phyloP scores from a whole-genome alignment of 23 tunicate species.

The Halocynthia aurantium region DNA sequence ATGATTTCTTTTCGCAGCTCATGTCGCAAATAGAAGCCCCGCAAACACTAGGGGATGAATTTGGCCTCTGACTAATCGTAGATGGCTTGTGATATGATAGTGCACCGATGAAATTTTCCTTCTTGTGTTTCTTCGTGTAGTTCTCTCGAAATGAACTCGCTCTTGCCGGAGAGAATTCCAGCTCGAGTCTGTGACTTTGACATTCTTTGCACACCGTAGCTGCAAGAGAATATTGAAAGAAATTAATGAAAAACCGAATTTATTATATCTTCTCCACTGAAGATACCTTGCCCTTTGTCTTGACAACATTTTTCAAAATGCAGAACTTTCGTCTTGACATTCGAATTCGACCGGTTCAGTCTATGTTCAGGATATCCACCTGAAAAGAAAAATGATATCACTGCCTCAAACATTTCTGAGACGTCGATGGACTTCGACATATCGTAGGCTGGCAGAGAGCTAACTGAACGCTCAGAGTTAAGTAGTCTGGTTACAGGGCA shows the following conservation, averaged over 20 bases:
- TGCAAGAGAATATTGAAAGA: neutral
- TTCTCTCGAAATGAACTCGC: neutral
- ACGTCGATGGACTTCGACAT: too few species aligned
- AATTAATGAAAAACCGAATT: neutral
- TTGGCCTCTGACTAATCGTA: neutral
- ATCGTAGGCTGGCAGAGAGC: too few species aligned
- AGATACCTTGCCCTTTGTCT: conserved; percentile 2
- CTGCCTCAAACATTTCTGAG: too few species aligned
- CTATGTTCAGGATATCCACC: too few species aligned
- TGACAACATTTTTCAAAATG: conserved; percentile 63
- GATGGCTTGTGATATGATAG: conserved; percentile 27
- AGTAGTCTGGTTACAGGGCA: too few species aligned
- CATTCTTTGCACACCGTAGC: conserved; percentile 21
- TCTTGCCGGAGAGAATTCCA: neutral
- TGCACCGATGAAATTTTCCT: conserved; percentile 11
- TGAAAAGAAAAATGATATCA: too few species aligned
- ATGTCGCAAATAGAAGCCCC: neutral
- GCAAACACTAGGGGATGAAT: neutral
- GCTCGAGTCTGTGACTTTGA: conserved; percentile 2
- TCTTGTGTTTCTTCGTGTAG: conserved; percentile 8
- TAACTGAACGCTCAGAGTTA: too few species aligned
- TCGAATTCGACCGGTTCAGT: conserved; percentile 9
- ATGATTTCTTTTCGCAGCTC: conserved; percentile 1
- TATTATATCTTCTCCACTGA: neutral
- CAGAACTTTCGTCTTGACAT: conserved; percentile 53